Evolutionary conservation across 92 coral and sea anemone genomes (phyloP), one percentile per base, ranked within the genome.

Genomic region (Diadumene lineata): DNA sequence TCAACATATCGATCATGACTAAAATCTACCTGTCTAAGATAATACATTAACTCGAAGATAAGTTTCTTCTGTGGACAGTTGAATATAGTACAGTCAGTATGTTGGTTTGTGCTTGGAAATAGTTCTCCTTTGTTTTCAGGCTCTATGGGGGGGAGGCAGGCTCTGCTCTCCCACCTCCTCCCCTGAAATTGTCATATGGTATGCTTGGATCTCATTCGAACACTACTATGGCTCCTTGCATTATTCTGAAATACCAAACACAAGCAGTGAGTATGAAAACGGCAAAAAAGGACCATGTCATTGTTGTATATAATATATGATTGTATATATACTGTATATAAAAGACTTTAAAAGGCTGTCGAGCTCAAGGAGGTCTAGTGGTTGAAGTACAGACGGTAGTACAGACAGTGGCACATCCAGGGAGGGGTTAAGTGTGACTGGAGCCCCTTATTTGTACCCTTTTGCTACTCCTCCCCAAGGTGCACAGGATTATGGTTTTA

Each of bases 171-270:
- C 81, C 69, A 77, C 69, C 83, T 75, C 80, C 77, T 31, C 77
- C 84, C 97, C 90, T 81, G 90, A 55, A 84, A 86, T 74, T 85
- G 97, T 91, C 97, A 91, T 68, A 89, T 87, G 81, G 74, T 81
- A 2, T 86, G 79, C 68, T 91, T 91, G 18, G 93, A 74, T 56
- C 86, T 91, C 74, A 82, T 50, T 44, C 97, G 84, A 46, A 88
- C 60, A 66, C 79, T 81, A 66, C 79, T 81, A 69, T 79, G 79
- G 81, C 87, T 79, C 73, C 82, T 77, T 21, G 82, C 64, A 46
- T 81, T 76, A 50, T 82, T 78, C 77, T 60, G 69, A 70, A 92
- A 50, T 50, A 43, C 53, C 11, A n/a, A 34, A 24, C 21, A 44
- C 43, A 31, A 29, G 23, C n/a, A n/a, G n/a, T n/a, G n/a, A n/a